phyloP scores from a whole-genome alignment of 2,888 invertebrate genomes.

The Drosophila buzzatii region DNA sequence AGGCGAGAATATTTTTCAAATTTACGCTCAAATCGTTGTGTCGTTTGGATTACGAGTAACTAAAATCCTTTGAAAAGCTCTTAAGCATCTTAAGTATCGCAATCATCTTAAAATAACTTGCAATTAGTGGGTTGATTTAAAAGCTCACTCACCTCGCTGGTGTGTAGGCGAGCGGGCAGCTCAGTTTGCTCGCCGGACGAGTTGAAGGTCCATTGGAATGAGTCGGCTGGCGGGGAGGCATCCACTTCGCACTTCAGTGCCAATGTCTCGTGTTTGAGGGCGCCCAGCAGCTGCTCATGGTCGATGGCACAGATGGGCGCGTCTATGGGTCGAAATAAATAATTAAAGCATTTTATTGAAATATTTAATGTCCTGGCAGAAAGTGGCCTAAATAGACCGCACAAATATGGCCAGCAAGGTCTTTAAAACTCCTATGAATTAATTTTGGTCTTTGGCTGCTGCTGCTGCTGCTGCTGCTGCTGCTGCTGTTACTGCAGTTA shows the following conservation, averaged over 20 bases:
- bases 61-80: slow-evolving; percentile 13
- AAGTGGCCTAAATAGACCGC: slow-evolving; percentile 32
- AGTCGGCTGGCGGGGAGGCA: slow-evolving; percentile 93
- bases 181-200: slow-evolving; percentile 94
- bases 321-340: slow-evolving; percentile 76
- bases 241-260: slow-evolving; percentile 94
- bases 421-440: slow-evolving; percentile 69
- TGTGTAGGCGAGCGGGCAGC: slow-evolving; percentile 88
- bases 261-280: slow-evolving; percentile 95
- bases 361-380: slow-evolving; percentile 55
- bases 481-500: neutral
- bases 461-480: neutral
- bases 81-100: slow-evolving; percentile 23
- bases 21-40: neutral
- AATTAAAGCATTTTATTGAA: slow-evolving; percentile 69
- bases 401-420: slow-evolving; percentile 21
- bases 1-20: neutral
- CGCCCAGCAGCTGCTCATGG: slow-evolving; percentile 93
- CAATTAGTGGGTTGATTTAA: slow-evolving; percentile 33
- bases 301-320: slow-evolving; percentile 91
- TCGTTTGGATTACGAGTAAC: slow-evolving; percentile 20
- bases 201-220: slow-evolving; percentile 97
- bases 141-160: slow-evolving; percentile 85
- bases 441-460: slow-evolving; percentile 32
- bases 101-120: slow-evolving; percentile 22